A percentile compares a stretch with the other conserved stretches of the same genome.
Conservation (phyloP, 1,140 invertebrate species). For the Cydia amplana region DNA sequence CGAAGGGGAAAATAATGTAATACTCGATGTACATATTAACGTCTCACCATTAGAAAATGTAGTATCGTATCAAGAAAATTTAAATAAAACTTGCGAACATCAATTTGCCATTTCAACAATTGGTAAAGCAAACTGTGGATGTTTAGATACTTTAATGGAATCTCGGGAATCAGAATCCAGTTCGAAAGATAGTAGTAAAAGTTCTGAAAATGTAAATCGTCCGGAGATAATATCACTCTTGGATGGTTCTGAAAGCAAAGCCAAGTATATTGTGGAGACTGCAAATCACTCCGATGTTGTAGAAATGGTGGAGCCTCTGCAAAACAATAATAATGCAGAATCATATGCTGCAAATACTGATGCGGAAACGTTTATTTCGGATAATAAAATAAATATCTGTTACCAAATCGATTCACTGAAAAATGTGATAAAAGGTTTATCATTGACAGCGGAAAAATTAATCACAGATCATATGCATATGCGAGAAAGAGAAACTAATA, state of each 20-base stretch:
- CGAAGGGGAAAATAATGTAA: conserved; percentile 48
- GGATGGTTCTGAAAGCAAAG: conserved; percentile 53
- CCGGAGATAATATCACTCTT: conserved; percentile 58
- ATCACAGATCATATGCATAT: conserved; percentile 35
- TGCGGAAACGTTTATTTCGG: neutral
- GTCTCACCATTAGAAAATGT: conserved; percentile 40
- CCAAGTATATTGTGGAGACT: conserved; percentile 49
- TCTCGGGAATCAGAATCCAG: conserved; percentile 23
- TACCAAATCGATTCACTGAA: conserved; percentile 57
- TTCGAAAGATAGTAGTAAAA: conserved; percentile 32
- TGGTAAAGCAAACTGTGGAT: neutral
- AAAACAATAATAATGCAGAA: neutral
- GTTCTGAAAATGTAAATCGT: conserved; percentile 26
- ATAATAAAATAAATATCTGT: conserved; percentile 41
- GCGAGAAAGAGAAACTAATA: neutral
- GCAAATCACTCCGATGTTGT: conserved; percentile 36
- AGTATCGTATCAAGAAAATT: conserved; percentile 33
- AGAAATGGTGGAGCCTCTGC: neutral
- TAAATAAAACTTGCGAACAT: conserved; percentile 25
- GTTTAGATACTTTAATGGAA: conserved; percentile 12
- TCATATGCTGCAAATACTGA: neutral
- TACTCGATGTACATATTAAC: conserved; percentile 57
- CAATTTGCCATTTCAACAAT: neutral
- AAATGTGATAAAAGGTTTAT: conserved; percentile 53
- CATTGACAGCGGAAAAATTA: conserved; percentile 50